phyloP scores from a whole-genome alignment of 2,888 invertebrate genomes.

The Anarsia innoxiella region DNA sequence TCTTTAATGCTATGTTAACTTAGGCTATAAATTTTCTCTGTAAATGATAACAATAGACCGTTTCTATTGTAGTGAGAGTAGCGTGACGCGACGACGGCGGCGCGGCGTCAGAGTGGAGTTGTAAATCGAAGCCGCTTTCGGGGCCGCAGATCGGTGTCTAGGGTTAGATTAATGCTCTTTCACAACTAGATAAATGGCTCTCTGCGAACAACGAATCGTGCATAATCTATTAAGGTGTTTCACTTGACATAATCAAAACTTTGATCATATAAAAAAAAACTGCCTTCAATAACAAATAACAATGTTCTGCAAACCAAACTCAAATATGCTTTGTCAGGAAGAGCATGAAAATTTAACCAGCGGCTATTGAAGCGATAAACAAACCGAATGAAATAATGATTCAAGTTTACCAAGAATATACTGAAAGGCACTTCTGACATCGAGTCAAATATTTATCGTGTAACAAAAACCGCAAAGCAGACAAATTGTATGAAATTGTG shows the following conservation, averaged over 20 bases:
- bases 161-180: slow-evolving; percentile 43
- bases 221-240: too few species aligned
- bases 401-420: slow-evolving; percentile 4
- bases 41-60: slow-evolving; percentile 22
- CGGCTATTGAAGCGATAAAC: background rate
- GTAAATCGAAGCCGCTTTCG: slow-evolving; percentile 24
- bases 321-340: too few species aligned
- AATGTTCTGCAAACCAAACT: too few species aligned
- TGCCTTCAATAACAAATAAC: too few species aligned
- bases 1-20: too few species aligned
- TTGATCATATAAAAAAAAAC: too few species aligned
- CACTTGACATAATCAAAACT: too few species aligned
- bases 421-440: slow-evolving; percentile 6
- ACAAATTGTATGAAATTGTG: slow-evolving; percentile 24
- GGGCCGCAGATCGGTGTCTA: slow-evolving; percentile 28
- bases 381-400: slow-evolving; percentile 6
- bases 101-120: background rate
- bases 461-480: slow-evolving; percentile 16
- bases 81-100: slow-evolving; percentile 10
- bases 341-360: too few species aligned
- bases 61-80: too few species aligned
- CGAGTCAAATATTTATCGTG: slow-evolving; percentile 15
- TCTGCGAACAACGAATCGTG: slow-evolving; percentile 21
- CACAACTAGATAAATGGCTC: slow-evolving; percentile 37
- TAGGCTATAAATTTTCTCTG: slow-evolving; percentile 28